Evolutionary conservation across 2,888 invertebrate species (phyloP).

Genomic region (Nomada goodeniana): DNA sequence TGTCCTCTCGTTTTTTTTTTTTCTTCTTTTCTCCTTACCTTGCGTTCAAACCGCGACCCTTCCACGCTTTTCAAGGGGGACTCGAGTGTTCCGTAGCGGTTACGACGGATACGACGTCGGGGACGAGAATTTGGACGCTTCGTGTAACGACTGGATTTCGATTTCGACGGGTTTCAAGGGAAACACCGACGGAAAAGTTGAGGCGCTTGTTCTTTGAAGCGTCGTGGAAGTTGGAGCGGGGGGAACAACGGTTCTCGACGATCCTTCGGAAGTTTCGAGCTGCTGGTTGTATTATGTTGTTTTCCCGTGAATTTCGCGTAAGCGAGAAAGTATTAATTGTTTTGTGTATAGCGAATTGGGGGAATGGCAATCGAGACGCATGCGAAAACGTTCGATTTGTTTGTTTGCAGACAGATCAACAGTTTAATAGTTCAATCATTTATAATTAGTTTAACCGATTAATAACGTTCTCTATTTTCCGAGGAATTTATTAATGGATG

Average conservation of each 20-base stretch:
- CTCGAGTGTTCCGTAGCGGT: neutral
- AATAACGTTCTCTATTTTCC: no score
- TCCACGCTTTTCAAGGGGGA: neutral
- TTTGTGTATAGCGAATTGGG: neutral
- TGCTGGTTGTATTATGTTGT: constrained; percentile 1
- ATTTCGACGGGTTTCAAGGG: neutral
- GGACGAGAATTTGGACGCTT: constrained; percentile 6
- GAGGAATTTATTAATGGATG: no score
- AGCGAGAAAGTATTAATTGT: constrained; percentile 2
- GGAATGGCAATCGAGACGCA: neutral
- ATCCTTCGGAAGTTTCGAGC: constrained; percentile 17
- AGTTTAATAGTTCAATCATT: no score
- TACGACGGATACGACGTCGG: neutral
- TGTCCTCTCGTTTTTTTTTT: neutral
- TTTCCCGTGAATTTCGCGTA: neutral
- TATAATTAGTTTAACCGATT: no score
- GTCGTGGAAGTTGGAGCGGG: constrained; percentile 9
- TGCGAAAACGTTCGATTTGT: no score
- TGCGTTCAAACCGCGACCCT: neutral
- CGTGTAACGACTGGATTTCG: constrained; percentile 25
- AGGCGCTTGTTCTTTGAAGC: constrained; percentile 23
- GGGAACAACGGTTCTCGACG: constrained; percentile 32
- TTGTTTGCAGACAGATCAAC: no score
- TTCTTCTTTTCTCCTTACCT: neutral
- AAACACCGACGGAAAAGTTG: constrained; percentile 19